Base-by-base conservation (phyloP, 2,888 invertebrate genomes). In the Noctua janthina region DNA sequence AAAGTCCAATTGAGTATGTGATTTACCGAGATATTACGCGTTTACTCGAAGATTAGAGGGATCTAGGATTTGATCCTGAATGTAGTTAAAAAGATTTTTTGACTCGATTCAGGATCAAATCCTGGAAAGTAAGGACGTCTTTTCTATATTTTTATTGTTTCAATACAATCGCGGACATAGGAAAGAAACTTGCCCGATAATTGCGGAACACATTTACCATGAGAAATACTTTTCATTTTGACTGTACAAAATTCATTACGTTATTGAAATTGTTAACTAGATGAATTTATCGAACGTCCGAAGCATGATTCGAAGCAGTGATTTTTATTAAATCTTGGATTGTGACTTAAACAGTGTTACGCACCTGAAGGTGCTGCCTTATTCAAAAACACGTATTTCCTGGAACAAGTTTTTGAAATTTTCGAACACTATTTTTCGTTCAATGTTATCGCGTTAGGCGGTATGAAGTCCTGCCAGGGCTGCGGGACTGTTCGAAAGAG, bases 1-100 rank as follows among this genome's bases (percentile, higher is more conserved):
- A 29, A 62, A 79, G 46, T 74, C 54, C 68, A 73, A 69, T 51
- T 23, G 59, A 39, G 6, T 62, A 17, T 56, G 17, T 43, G 5
- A 39, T 51, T 68, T 46, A 15, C n/a, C 15, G 29, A 39, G 7
- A 51, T 39, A n/a, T 51, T 15, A 67, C 0, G 39, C 35, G 2
- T n/a, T 66, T 15, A 1, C 2, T 43, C 17, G 0, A 15, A 46
- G 10, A 51, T 51, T 15, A 17, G 35, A 64, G 8, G 35, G 17
- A 35, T 17, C 17, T 4, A 17, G 8, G 15, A 35, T 64, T 64
- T 64, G 62, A 64, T 62, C 29, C 6, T 62, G 15, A 62, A 15
- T 29, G 0, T 7, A 7, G 29, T 7, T 7, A 35, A 29, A 29
- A 62, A 17, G 2, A 7, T 62, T 5, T 62, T 17, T 35, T 35